Conservation (phyloP, 2,888 invertebrate genomes). For the Agrochola lychnidis region DNA sequence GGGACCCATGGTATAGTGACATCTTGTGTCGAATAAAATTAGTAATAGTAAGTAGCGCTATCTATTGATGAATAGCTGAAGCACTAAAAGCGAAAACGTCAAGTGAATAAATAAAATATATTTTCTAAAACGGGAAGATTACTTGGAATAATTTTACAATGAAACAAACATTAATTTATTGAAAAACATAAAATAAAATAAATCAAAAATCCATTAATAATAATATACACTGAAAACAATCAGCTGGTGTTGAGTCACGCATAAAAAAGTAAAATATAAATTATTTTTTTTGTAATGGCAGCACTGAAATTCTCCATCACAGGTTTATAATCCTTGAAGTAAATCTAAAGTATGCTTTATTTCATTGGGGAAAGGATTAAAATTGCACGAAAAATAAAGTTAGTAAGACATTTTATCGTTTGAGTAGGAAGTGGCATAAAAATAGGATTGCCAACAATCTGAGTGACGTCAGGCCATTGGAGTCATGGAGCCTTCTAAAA, state of each 20-base stretch:
- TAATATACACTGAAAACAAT: conserved; percentile 34
- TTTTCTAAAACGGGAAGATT: fast-evolving
- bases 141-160: fast-evolving
- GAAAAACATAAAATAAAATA: neutral
- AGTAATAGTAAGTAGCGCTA: neutral
- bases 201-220: neutral
- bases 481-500: conserved; percentile 88
- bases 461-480: conserved; percentile 88
- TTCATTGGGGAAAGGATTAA: conserved; percentile 71
- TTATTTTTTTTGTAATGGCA: conserved; percentile 72
- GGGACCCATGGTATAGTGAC: conserved; percentile 7
- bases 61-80: conserved; percentile 34
- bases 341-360: conserved; percentile 79
- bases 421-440: conserved; percentile 87
- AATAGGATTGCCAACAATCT: conserved; percentile 90
- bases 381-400: conserved; percentile 73
- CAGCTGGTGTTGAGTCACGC: conserved; percentile 66
- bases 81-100: neutral
- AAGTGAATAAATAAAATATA: neutral
- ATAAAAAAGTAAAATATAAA: conserved; percentile 44
- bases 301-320: conserved; percentile 70
- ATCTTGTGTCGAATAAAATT: conserved; percentile 27
- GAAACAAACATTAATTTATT: too few relatives aligned
- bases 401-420: conserved; percentile 81
- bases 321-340: conserved; percentile 73